These are phyloP conservation scores for Fregata magnificens DNA, from an alignment of 2,113 vertebrate species.

Conservation along the genomic window DNA sequence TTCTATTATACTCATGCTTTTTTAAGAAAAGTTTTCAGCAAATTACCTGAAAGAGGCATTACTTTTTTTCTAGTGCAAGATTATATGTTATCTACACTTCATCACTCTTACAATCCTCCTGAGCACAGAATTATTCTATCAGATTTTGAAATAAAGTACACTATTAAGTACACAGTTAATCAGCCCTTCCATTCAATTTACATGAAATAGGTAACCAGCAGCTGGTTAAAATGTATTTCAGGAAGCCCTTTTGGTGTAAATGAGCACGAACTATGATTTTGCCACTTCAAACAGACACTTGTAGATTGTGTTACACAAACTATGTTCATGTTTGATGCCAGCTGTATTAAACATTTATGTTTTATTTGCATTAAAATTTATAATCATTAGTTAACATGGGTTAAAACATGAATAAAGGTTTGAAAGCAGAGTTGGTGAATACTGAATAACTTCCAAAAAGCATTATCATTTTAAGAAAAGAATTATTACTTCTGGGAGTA, in stretches of 20 bases:
- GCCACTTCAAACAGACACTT: not conserved
- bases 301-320: not conserved
- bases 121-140: not conserved
- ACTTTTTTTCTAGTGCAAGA: not conserved
- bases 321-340: not conserved
- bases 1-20: not conserved
- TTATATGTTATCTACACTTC: not conserved
- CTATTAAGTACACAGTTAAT: not conserved
- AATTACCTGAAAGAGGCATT: not conserved
- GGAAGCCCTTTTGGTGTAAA: not conserved
- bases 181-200: not conserved
- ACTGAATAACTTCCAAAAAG: not conserved
- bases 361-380: not conserved
- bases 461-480: not conserved
- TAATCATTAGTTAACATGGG: not conserved
- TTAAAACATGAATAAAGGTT: not conserved
- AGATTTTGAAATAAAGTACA: not conserved
- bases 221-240: not conserved
- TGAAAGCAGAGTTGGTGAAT: not conserved
- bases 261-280: not conserved
- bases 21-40: not conserved
- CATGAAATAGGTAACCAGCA: not conserved
- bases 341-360: not conserved
- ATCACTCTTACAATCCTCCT: not conserved
- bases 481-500: not conserved